Evolutionary conservation across 2,113 vertebrate species (phyloP), one percentile per base, ranked within the genome.

Genomic region (Lepus timidus): DNA sequence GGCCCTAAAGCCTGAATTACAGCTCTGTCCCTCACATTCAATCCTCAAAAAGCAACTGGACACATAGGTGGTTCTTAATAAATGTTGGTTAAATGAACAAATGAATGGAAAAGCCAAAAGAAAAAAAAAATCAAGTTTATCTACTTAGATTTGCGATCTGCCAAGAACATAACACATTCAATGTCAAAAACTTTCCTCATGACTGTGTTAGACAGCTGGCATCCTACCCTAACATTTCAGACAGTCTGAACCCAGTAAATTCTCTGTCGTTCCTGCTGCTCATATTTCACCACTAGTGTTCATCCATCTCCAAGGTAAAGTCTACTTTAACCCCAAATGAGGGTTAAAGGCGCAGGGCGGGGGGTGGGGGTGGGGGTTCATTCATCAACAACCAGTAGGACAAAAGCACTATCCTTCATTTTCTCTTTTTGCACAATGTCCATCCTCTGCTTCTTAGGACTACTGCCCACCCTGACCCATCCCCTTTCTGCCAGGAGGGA

Each of bases 201-300:
- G 88, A 76, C 68, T 71, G 51, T 71, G 25, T 39, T 92, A 90
- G 94, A n/a, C 16, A 76, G 3, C 51, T 93, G 61, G 80, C 31
- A 89, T 62, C 36, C 23, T 81, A 85, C 3, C 91, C 65, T 58
- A 86, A 85, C 85, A 39, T 75, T 62, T 76, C 39, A 79, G 33
- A 80, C 52, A 36, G 36, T 80, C 44, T 52, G 71, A 93, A 93
- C 13, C 62, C 2, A 76, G 25, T 49, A 87, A 64, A 93, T 36
- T 65, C 12, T 58, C 4, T 49, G 9, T 81, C 74, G 52, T 81
- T 79, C 52, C 22, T 36, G 9, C 94, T 23, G 13, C 39, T 88
- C 22, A 33, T 78, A 70, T 86, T 85, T 92, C 65, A 82, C 65
- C 44, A 17, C n/a, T 23, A 88, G 80, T 84, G 71, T 39, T 17